Percentiles rank a stretch among this genome's conserved stretches.
Evolutionary conservation across 2,797 vertebrate species (phyloP).

Genomic region (Sebastes kiyomatsui): DNA sequence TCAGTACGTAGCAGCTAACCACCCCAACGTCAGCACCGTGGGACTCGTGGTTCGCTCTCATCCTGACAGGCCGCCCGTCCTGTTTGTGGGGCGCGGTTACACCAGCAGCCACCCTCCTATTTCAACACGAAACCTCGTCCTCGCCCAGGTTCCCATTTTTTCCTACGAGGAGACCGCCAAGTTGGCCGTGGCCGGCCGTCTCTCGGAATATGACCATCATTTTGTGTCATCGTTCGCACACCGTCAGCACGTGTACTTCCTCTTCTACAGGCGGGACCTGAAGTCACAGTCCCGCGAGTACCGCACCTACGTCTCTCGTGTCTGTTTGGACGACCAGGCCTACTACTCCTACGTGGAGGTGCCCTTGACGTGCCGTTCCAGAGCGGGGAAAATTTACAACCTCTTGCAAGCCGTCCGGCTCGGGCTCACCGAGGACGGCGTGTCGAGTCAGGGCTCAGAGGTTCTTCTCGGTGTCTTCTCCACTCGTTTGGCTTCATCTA

Average conservation of each 20-base stretch:
- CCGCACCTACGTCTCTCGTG: constrained; percentile 91
- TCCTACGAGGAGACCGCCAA: constrained; percentile 98
- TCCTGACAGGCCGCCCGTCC: constrained; percentile 84
- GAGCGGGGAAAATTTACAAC: constrained; percentile 85
- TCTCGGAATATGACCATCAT: constrained; percentile 96
- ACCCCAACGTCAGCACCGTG: constrained; percentile 93
- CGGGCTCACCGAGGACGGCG: constrained; percentile 67
- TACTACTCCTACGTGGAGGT: constrained; percentile 98
- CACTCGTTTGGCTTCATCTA: constrained; percentile 78
- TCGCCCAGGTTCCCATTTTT: constrained; percentile 90
- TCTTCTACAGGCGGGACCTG: constrained; percentile 94
- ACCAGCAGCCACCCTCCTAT: constrained; percentile 97
- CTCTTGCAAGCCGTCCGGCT: constrained; percentile 92
- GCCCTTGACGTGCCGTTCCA: constrained; percentile 88
- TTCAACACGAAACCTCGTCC: constrained; percentile 91
- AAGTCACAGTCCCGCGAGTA: constrained; percentile 92
- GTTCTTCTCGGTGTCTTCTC: constrained; percentile 92
- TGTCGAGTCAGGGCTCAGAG: constrained; percentile 61
- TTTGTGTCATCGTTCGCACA: constrained; percentile 92
- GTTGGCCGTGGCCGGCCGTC: constrained; percentile 91
- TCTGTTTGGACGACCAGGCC: constrained; percentile 93
- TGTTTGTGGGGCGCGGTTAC: constrained; percentile 95
- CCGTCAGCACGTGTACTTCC: constrained; percentile 90
- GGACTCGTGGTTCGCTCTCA: constrained; percentile 88
- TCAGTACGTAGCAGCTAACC: constrained; percentile 96